These are phyloP conservation scores for Anableps anableps DNA, from an alignment of 2,797 vertebrate species.

Conservation along the genomic window DNA sequence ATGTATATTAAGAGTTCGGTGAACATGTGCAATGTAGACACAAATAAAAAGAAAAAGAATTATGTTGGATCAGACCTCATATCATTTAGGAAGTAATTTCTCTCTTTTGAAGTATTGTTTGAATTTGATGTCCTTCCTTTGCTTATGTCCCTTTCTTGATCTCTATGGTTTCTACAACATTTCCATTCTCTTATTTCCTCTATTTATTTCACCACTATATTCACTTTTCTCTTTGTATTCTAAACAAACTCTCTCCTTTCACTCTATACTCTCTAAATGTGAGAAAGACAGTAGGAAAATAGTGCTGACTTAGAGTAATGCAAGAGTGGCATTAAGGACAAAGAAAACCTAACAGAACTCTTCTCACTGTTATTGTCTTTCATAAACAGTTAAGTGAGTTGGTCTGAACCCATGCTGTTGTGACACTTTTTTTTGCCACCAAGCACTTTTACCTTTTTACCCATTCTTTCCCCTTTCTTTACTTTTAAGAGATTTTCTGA, in stretches of 20 bases:
- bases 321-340: constrained; percentile 20
- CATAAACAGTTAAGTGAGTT: not conserved
- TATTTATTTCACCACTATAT: not conserved
- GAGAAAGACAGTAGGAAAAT: constrained; percentile 10
- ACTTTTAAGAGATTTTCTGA: not conserved
- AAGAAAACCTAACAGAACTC: constrained; percentile 8
- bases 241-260: constrained; percentile 4
- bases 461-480: not conserved
- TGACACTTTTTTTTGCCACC: not conserved
- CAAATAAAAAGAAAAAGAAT: not conserved
- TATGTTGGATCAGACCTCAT: not conserved
- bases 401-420: not conserved
- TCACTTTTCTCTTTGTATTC: not conserved
- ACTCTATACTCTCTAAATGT: constrained; percentile 16
- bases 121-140: not conserved
- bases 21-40: not conserved
- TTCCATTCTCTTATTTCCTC: not conserved
- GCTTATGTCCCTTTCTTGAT: not conserved
- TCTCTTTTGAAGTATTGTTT: constrained; percentile 22
- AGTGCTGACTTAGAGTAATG: constrained; percentile 34
- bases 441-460: too few relatives aligned
- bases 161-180: not conserved
- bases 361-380: constrained; percentile 2
- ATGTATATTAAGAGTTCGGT: not conserved
- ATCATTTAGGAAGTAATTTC: constrained; percentile 19